Evolutionary conservation across 1,140 invertebrate genomes (phyloP).

Genomic region (Monomorium pharaonis): DNA sequence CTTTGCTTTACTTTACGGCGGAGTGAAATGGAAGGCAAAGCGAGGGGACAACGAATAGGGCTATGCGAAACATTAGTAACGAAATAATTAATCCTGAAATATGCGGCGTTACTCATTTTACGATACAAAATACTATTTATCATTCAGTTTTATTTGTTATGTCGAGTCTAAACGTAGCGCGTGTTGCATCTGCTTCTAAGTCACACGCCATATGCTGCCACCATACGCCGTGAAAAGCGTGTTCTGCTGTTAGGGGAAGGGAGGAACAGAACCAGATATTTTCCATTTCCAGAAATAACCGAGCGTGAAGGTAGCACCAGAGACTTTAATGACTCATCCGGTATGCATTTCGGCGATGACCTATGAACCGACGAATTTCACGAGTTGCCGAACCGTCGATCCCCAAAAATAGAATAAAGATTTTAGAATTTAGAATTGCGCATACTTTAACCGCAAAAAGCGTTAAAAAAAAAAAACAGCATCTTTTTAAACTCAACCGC

Average conservation of each 20-base stretch:
- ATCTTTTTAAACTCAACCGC: background rate
- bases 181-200: constrained; percentile 53
- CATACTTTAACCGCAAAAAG: background rate
- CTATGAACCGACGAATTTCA: background rate
- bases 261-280: constrained; percentile 20
- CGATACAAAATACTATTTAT: background rate
- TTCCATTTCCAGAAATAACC: constrained; percentile 66
- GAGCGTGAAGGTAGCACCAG: constrained; percentile 20
- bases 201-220: constrained; percentile 53
- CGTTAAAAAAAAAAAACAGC: background rate
- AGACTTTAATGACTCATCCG: constrained; percentile 63
- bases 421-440: too few species aligned
- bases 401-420: background rate
- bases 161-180: constrained; percentile 43
- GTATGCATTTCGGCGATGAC: background rate
- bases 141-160: background rate
- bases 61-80: background rate
- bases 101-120: background rate
- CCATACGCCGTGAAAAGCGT: background rate
- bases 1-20: background rate
- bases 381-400: background rate
- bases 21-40: constrained; percentile 36
- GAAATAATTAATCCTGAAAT: background rate
- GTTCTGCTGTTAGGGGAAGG: constrained; percentile 15
- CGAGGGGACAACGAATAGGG: background rate